Percentiles rank a stretch among this genome's conserved stretches.
Conservation (phyloP, 1,140 invertebrate genomes). For the Scaptomyza pallida region DNA sequence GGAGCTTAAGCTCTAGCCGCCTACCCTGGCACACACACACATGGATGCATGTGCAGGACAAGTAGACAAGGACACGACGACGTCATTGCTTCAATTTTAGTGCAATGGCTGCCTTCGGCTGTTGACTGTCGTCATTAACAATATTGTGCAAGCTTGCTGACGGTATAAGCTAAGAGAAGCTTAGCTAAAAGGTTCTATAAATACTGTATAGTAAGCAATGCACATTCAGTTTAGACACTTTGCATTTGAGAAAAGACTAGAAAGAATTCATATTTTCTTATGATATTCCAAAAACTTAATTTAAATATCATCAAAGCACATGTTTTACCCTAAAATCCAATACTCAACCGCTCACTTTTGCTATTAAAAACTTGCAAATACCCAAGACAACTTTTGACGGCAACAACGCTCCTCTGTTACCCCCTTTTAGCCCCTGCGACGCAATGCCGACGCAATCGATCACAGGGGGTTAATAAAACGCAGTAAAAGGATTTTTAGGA, state of each 20-base stretch:
- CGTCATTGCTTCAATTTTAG: conserved; percentile 14
- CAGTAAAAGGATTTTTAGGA: conserved; percentile 25
- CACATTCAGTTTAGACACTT: not conserved
- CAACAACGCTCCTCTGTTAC: conserved; percentile 8
- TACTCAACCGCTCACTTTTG: conserved; percentile 11
- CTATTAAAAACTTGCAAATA: conserved; percentile 38
- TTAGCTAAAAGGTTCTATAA: conserved; percentile 38
- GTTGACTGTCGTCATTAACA: conserved; percentile 51
- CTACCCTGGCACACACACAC: conserved; percentile 12
- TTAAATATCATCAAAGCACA: conserved; percentile 12
- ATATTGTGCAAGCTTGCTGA: conserved; percentile 48
- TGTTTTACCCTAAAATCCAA: conserved; percentile 18
- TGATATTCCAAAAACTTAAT: not conserved
- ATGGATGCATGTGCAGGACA: conserved; percentile 2
- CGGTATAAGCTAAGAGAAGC: conserved; percentile 29
- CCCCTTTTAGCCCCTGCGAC: conserved; percentile 1
- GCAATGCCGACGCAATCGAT: conserved; percentile 55
- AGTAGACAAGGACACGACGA: conserved; percentile 18
- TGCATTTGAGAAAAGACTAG: not conserved
- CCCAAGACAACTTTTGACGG: conserved; percentile 34
- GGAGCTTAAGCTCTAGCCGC: not conserved
- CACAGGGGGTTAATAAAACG: conserved; percentile 60
- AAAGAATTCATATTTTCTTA: not conserved
- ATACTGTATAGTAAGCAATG: conserved; percentile 26
- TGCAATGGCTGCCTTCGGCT: conserved; percentile 23